phyloP scores from a whole-genome alignment of 30 jellyfish, hydroid and myxozoan genomes.

The Chrysaora quinquecirrha region DNA sequence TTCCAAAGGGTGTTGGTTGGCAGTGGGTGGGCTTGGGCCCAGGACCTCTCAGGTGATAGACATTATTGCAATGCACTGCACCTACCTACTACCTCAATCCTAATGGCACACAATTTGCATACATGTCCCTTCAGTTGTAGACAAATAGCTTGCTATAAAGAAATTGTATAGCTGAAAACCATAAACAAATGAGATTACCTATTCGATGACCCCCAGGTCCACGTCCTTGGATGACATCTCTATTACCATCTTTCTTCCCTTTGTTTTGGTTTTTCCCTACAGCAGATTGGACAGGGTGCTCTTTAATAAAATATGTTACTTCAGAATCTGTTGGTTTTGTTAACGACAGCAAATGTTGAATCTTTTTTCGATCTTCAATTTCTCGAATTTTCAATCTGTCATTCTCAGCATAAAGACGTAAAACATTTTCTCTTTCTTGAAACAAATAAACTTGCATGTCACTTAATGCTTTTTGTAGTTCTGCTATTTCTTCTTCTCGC shows the following conservation, averaged over 20 bases:
- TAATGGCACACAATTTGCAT: too few species aligned
- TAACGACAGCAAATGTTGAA: slow-evolving; percentile 87
- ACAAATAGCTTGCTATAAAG: too few species aligned
- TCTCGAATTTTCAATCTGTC: slow-evolving; percentile 85
- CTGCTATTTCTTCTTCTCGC: slow-evolving; percentile 91
- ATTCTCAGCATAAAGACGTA: slow-evolving; percentile 88
- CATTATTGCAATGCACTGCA: too few species aligned
- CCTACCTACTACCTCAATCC: too few species aligned
- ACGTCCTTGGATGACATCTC: slow-evolving; percentile 22
- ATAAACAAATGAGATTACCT: too few species aligned
- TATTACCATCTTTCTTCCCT: background rate
- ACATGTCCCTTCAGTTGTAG: too few species aligned
- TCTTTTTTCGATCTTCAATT: slow-evolving; percentile 88
- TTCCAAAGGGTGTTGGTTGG: too few species aligned
- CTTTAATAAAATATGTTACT: slow-evolving; percentile 80
- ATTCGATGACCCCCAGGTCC: slow-evolving; percentile 96
- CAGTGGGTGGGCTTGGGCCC: too few species aligned
- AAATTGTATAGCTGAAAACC: too few species aligned
- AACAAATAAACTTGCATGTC: slow-evolving; percentile 93
- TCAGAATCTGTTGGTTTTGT: slow-evolving; percentile 85
- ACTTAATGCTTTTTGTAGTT: slow-evolving; percentile 89
- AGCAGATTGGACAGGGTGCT: slow-evolving; percentile 28
- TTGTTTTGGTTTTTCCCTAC: background rate
- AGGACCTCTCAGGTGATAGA: too few species aligned
- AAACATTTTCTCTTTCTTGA: slow-evolving; percentile 94